Evolutionary conservation across 2,888 invertebrate species (phyloP).

Genomic region (Ectemnius cavifrons): DNA sequence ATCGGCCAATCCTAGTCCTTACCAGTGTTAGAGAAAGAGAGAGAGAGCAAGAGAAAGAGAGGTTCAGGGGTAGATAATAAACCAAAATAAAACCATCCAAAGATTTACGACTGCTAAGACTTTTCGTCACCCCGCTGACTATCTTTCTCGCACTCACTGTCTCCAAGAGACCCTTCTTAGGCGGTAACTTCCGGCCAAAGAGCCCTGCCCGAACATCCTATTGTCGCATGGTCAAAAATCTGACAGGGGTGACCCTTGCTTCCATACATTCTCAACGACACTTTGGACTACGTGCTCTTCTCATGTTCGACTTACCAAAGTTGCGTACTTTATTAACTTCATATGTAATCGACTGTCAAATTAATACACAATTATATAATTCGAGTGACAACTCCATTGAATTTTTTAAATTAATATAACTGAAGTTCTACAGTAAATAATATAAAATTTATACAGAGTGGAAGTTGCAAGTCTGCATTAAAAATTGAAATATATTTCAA

Average conservation of each 20-base stretch:
- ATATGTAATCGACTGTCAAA: too few relatives aligned
- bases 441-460: too few relatives aligned
- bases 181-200: constrained; percentile 23
- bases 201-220: constrained; percentile 13
- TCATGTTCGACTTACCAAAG: not conserved
- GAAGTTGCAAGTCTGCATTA: too few relatives aligned
- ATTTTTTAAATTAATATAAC: too few relatives aligned
- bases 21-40: too few relatives aligned
- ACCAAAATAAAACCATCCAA: constrained; percentile 67
- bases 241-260: constrained; percentile 12
- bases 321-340: too few relatives aligned
- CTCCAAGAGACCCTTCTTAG: not conserved
- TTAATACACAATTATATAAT: too few relatives aligned
- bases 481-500: too few relatives aligned
- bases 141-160: not conserved
- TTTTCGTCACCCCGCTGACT: constrained; percentile 20
- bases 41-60: too few relatives aligned
- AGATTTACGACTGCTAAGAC: constrained; percentile 60
- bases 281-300: not conserved
- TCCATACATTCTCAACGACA: not conserved
- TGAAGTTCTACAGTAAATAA: too few relatives aligned
- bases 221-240: constrained; percentile 35
- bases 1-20: not conserved
- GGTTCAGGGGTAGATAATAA: constrained; percentile 31
- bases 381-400: too few relatives aligned